These are phyloP conservation scores for Balaenoptera acutorostrata DNA, from an alignment of 2,113 vertebrate genomes.

Conservation along the genomic window DNA sequence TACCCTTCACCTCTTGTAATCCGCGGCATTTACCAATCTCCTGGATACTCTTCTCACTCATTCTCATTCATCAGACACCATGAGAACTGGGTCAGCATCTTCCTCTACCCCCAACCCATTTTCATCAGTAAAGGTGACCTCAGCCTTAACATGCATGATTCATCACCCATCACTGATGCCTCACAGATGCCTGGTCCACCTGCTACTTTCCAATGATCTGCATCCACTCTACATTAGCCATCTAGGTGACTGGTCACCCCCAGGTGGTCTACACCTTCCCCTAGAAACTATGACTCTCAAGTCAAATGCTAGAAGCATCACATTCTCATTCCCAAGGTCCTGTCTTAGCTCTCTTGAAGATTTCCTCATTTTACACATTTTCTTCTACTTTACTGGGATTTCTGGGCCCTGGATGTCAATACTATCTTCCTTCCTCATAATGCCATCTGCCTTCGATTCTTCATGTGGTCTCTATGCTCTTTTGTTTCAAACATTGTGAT, in stretches of 20 bases:
- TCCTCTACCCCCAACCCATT: not conserved
- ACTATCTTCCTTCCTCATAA: no score
- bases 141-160: not conserved
- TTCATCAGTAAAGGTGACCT: not conserved
- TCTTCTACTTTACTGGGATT: not conserved
- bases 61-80: not conserved
- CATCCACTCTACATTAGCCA: fast-evolving
- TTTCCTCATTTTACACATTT: not conserved
- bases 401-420: no score
- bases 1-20: not conserved
- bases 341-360: not conserved
- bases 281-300: not conserved
- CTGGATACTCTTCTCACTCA: not conserved
- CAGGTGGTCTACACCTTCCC: not conserved
- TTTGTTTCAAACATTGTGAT: not conserved
- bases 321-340: not conserved
- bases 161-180: no score
- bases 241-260: not conserved
- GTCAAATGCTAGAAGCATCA: not conserved
- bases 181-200: not conserved
- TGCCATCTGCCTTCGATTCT: not conserved
- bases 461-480: no score
- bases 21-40: not conserved
- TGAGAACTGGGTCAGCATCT: not conserved
- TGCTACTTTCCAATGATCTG: not conserved